phyloP scores from a whole-genome alignment of 2,113 vertebrate genomes.

The Orthonyx spaldingii region DNA sequence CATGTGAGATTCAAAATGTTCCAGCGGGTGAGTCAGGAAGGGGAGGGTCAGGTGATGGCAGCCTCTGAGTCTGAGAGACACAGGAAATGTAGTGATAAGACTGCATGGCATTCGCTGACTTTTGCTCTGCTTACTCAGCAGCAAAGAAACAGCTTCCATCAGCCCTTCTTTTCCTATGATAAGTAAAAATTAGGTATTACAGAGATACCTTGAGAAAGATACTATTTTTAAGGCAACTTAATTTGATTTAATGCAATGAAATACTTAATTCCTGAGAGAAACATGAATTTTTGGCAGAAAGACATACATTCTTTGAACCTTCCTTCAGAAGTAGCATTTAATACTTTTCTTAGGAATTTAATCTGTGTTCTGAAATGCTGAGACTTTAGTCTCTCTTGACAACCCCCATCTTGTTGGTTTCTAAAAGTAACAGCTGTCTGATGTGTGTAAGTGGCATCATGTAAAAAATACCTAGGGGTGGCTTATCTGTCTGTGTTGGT shows the following conservation, averaged over 20 bases:
- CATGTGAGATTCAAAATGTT: background rate
- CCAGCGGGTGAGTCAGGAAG: background rate
- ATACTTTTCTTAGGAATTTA: background rate
- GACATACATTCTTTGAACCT: background rate
- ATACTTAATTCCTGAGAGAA: background rate
- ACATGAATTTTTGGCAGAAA: background rate
- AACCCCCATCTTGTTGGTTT: background rate
- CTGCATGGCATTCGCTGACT: background rate
- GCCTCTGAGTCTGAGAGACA: background rate
- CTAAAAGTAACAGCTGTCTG: background rate
- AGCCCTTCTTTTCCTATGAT: background rate
- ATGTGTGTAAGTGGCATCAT: background rate
- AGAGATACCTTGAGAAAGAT: background rate
- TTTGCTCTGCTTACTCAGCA: background rate
- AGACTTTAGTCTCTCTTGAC: background rate
- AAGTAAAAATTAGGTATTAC: background rate
- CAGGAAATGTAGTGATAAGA: background rate
- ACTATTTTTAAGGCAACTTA: background rate
- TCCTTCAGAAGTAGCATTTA: background rate
- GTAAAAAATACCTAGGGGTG: background rate
- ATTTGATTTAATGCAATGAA: background rate
- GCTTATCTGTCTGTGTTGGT: background rate
- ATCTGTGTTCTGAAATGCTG: background rate
- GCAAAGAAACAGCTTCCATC: background rate
- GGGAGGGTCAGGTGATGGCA: background rate